A percentile compares a stretch with the other conserved stretches of the same genome.
These are phyloP conservation scores for Sebastes diploproa DNA, from an alignment of 2,797 vertebrate species.

Conservation along the genomic window DNA sequence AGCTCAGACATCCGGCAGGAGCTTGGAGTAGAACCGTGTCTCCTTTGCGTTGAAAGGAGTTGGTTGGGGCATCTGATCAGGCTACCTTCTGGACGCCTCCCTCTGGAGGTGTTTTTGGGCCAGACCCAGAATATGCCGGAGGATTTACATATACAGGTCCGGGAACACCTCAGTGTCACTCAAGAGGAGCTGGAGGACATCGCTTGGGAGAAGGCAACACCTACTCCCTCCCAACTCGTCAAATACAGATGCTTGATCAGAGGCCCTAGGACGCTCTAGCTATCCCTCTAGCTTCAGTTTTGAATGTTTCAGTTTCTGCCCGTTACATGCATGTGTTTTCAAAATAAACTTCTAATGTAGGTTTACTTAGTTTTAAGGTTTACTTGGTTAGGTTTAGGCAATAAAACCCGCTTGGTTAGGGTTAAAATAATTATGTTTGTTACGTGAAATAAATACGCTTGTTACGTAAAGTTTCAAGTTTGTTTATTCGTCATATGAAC, in stretches of 20 bases:
- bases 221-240: not conserved
- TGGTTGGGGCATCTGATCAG: not conserved
- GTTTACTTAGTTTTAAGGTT: too few species aligned
- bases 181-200: not conserved
- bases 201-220: not conserved
- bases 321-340: too few species aligned
- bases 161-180: not conserved
- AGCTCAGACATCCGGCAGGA: not conserved
- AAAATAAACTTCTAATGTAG: too few species aligned
- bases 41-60: not conserved
- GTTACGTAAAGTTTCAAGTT: too few species aligned
- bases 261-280: not conserved
- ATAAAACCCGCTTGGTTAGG: too few species aligned
- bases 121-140: not conserved
- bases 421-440: too few species aligned
- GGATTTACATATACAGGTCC: not conserved
- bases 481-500: too few species aligned
- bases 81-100: not conserved
- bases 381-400: too few species aligned
- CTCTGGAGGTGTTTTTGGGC: not conserved
- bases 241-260: not conserved
- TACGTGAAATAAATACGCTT: too few species aligned
- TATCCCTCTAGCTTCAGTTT: not conserved
- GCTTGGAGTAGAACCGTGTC: not conserved
- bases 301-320: too few species aligned